A percentile compares a stretch with the other conserved stretches of the same genome.
phyloP scores from a whole-genome alignment of 2,113 vertebrate species.

The Nesogale talazaci region DNA sequence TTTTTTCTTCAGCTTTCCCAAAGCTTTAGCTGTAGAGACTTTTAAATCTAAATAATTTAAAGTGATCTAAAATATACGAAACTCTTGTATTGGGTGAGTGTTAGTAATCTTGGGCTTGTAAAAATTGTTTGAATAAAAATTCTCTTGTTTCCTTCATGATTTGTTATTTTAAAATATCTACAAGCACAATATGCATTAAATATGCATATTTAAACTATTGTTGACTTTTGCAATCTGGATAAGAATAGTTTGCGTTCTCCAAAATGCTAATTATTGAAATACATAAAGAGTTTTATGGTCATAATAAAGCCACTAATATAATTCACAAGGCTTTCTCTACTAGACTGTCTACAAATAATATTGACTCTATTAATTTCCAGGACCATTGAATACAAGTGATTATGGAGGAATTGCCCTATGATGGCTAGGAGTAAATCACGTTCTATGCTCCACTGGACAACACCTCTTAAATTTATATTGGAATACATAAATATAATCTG shows the following conservation, averaged over 20 bases:
- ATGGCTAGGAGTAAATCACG: conserved; percentile 61
- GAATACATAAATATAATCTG: conserved; percentile 61
- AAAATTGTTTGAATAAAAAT: background rate
- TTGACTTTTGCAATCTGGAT: conserved; percentile 25
- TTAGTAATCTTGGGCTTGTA: background rate
- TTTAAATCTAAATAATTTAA: background rate
- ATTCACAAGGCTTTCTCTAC: conserved; percentile 53
- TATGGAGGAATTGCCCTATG: conserved; percentile 3
- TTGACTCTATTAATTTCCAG: conserved; percentile 73
- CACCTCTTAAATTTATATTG: conserved; percentile 70
- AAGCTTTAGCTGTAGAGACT: background rate
- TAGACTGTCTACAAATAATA: conserved; percentile 70
- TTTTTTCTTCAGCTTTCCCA: background rate
- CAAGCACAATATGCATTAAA: conserved; percentile 27
- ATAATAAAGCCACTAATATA: conserved; percentile 68
- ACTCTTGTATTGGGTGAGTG: background rate
- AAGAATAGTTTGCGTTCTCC: background rate
- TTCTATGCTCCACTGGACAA: conserved; percentile 49
- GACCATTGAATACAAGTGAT: conserved; percentile 59
- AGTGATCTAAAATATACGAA: background rate
- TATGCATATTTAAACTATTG: conserved; percentile 42
- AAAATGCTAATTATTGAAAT: conserved; percentile 59
- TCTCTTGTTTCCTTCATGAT: background rate
- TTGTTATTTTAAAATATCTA: background rate
- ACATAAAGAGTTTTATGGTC: conserved; percentile 68